Evolutionary conservation across 2,113 vertebrate genomes (phyloP), one percentile per base, ranked within the genome.

Genomic region (Myiagra hebetior): DNA sequence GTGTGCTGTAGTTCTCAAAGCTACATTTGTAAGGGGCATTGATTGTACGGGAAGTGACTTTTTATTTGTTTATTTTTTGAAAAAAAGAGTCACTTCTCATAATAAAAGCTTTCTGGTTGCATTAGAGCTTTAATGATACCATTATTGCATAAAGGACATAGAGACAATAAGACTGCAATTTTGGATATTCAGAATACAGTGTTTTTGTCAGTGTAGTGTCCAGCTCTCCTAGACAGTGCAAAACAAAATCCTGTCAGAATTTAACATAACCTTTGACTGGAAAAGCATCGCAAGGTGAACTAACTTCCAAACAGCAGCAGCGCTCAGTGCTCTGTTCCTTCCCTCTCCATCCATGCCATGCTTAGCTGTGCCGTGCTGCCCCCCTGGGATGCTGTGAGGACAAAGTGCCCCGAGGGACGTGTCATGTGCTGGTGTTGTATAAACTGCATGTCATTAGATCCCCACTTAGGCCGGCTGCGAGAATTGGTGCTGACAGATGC

Each of bases 401-500:
- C 74, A 73, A 16, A 75, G 50, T 52, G 70, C 73, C 89, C 64
- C 4, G 2, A 88, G 87, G 89, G 77, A 72, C 0, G 0, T 64
- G 69, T 87, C 57, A 8, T 91, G 42, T 46, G 69, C 93, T 57
- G 57, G 87, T 95, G 73, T 70, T 81, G 52, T 89, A 37, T 75
- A 82, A 85, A 75, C 65, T 72, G 80, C 64, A 82, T 67, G 63
- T 76, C 82, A 60, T 86, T 86, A 86, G 39, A 64, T 64, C 49
- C 47, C 67, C 37, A 11, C 41, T 77, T 57, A 90, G 82, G 31
- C 35, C 0, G 4, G 31, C 82, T 64, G 15, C 23, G 11, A 20
- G 73, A 89, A 89, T 16, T 24, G 57, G 15, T 81, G 80, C 52
- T 89, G 91, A 53, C 91, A 95, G 84, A 87, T 87, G 87, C 89